These are phyloP conservation scores for Cylas formicarius DNA, from an alignment of 1,140 invertebrate genomes.

Conservation along the genomic window DNA sequence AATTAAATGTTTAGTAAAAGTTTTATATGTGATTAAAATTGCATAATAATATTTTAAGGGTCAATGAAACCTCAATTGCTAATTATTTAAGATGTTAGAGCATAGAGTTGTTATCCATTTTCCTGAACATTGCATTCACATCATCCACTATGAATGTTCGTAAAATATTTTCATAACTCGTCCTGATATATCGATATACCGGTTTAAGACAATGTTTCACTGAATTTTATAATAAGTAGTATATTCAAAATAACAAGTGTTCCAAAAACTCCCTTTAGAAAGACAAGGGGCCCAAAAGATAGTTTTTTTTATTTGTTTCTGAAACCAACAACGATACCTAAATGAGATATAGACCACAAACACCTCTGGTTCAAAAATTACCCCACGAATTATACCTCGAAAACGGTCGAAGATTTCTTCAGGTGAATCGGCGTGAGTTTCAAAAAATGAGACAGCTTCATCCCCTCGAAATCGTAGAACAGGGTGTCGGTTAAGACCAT, in stretches of 20 bases:
- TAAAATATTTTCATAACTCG: too few relatives aligned
- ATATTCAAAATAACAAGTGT: neutral
- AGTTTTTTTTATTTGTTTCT: neutral
- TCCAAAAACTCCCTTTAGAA: neutral
- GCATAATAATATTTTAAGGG: too few relatives aligned
- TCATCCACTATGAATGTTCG: too few relatives aligned
- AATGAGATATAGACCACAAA: too few relatives aligned
- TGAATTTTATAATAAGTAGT: neutral
- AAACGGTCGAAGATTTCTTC: conserved; percentile 16
- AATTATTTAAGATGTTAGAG: too few relatives aligned
- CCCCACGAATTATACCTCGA: conserved; percentile 18
- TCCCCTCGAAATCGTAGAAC: conserved; percentile 21
- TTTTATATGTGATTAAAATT: too few relatives aligned
- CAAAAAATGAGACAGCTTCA: conserved; percentile 14
- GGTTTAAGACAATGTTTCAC: neutral
- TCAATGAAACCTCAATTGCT: too few relatives aligned
- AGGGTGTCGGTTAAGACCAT: conserved; percentile 15
- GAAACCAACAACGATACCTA: neutral
- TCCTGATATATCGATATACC: too few relatives aligned
- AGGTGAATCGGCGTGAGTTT: conserved; percentile 17
- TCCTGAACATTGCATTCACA: too few relatives aligned
- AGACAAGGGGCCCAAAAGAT: neutral
- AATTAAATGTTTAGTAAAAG: too few relatives aligned
- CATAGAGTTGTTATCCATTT: too few relatives aligned
- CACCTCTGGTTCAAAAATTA: too few relatives aligned